Conservation (phyloP, 2,113 vertebrate species). For the Pachycephala philippinensis region DNA sequence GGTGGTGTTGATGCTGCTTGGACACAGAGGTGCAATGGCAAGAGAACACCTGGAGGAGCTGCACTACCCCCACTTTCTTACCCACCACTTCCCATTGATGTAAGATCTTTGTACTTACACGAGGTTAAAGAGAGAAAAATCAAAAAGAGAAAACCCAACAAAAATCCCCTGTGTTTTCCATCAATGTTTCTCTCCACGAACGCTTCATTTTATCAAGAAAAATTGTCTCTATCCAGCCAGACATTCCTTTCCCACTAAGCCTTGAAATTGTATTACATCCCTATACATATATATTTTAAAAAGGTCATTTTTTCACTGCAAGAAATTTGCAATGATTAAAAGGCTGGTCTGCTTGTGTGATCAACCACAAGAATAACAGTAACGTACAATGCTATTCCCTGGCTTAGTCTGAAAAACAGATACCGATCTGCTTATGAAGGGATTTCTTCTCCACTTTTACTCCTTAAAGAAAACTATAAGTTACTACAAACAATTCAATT, state of each 20-base stretch:
- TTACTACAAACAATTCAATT: not conserved
- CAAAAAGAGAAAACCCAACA: not conserved
- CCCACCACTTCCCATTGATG: not conserved
- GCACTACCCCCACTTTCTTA: not conserved
- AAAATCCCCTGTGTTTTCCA: not conserved
- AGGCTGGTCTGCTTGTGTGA: not conserved
- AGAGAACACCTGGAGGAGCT: not conserved
- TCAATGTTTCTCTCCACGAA: not conserved
- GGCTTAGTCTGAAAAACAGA: not conserved
- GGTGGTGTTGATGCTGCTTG: not conserved
- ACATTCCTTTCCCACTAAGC: not conserved
- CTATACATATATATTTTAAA: not conserved
- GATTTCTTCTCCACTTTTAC: not conserved
- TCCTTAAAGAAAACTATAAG: not conserved
- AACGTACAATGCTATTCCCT: not conserved
- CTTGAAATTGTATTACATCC: not conserved
- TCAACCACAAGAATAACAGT: not conserved
- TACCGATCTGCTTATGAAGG: not conserved
- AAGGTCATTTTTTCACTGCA: not conserved
- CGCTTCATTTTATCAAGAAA: not conserved
- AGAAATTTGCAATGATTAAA: not conserved
- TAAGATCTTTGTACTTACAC: not conserved
- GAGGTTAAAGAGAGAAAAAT: not conserved
- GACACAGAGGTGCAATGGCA: not conserved
- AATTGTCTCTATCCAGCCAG: not conserved